Conservation (phyloP, 2,797 vertebrate species). For the Microctenopoma steveboyesi region DNA sequence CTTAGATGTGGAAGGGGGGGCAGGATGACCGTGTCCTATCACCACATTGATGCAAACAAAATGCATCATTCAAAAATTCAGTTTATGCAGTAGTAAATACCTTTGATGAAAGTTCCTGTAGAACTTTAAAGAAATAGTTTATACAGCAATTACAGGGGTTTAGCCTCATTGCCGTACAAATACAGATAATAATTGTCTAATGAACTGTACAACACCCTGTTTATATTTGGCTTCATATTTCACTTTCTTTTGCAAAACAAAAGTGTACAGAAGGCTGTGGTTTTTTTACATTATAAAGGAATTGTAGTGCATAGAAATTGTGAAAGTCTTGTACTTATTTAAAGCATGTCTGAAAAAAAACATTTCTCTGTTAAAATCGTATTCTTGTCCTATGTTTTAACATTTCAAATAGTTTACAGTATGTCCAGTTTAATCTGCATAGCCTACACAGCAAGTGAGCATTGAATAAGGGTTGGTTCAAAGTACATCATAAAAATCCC, state of each 20-base stretch:
- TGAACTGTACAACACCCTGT: no score
- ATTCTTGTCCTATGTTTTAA: background rate
- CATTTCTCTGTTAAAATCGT: background rate
- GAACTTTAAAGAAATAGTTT: background rate
- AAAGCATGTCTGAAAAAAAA: background rate
- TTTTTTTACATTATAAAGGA: no score
- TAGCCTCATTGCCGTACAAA: no score
- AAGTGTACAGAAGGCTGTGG: no score
- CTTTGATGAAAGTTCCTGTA: background rate
- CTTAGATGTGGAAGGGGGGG: conserved; percentile 39
- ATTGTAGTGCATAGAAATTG: background rate
- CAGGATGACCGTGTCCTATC: conserved; percentile 39
- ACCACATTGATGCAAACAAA: conserved; percentile 24
- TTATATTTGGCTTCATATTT: no score
- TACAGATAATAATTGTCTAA: no score
- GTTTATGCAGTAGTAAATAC: background rate
- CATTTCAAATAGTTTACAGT: background rate
- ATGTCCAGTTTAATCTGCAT: background rate
- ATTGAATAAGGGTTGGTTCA: conserved; percentile 7
- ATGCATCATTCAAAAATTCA: conserved; percentile 4
- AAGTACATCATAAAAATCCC: conserved; percentile 2
- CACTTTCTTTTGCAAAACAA: no score
- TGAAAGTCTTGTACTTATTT: conserved; percentile 5
- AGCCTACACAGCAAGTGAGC: background rate
- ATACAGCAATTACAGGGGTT: background rate